These are phyloP conservation scores for Ramphastos sulfuratus DNA, from an alignment of 2,113 vertebrate genomes.

Conservation along the genomic window DNA sequence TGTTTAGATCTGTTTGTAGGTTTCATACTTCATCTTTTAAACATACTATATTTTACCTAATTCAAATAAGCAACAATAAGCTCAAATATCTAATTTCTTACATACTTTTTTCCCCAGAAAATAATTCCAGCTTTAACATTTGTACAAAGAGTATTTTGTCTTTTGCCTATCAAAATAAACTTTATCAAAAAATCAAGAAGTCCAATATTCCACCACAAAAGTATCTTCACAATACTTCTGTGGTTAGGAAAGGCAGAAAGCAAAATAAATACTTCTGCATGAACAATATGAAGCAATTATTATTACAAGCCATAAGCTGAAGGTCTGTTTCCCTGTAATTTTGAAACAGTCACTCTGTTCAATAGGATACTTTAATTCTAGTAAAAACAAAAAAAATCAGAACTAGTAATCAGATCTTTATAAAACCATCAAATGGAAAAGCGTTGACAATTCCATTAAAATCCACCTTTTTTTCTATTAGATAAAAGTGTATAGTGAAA, in stretches of 20 bases:
- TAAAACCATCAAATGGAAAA: background rate
- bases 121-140: background rate
- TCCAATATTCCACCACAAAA: background rate
- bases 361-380: background rate
- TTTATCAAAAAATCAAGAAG: background rate
- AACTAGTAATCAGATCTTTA: background rate
- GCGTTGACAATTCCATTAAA: background rate
- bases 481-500: background rate
- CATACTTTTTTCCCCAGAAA: background rate
- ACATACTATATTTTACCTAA: background rate
- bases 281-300: background rate
- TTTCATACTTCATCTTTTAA: background rate
- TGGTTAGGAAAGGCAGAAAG: background rate
- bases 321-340: background rate
- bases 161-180: background rate
- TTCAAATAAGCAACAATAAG: background rate
- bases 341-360: background rate
- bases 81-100: background rate
- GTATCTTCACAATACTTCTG: background rate
- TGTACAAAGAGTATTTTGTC: background rate
- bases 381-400: background rate
- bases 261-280: background rate
- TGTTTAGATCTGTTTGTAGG: background rate
- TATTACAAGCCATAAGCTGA: background rate
- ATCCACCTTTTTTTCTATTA: background rate